A percentile compares a stretch with the other conserved stretches of the same genome.
Conservation (phyloP, 1,140 invertebrate species). For the Cyclina sinensis region DNA sequence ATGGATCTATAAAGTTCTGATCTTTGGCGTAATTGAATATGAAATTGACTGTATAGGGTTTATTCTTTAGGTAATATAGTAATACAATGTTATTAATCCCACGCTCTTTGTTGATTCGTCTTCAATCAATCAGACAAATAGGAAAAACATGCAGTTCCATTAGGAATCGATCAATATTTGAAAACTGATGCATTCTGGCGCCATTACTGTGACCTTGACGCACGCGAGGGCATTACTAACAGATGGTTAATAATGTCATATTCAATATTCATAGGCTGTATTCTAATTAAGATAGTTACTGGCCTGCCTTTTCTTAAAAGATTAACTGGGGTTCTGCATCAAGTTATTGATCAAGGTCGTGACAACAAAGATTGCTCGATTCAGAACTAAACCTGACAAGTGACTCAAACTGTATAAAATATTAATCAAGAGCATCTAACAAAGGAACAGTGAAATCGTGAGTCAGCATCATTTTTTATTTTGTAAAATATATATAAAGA, state of each 20-base stretch:
- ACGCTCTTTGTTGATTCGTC: conserved; percentile 5
- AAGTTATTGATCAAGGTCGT: not conserved
- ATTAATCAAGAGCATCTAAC: conserved; percentile 9
- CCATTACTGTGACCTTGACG: conserved; percentile 18
- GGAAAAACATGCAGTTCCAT: conserved; percentile 16
- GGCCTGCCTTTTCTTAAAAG: not conserved
- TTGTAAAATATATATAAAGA: no score
- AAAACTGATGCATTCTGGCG: conserved; percentile 44
- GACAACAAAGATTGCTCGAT: conserved; percentile 10
- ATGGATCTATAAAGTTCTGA: no score
- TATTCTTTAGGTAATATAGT: not conserved
- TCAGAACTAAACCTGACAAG: not conserved
- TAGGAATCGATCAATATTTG: conserved; percentile 16
- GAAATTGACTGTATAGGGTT: not conserved
- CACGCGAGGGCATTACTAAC: conserved; percentile 38
- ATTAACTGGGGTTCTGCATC: not conserved
- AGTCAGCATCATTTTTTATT: no score
- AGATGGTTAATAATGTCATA: conserved; percentile 41
- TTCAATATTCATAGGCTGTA: conserved; percentile 46
- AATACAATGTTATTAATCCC: not conserved
- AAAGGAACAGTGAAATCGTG: not conserved
- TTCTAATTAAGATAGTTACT: conserved; percentile 9
- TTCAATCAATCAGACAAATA: conserved; percentile 24
- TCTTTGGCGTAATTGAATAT: not conserved
- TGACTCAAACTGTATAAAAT: not conserved